These are phyloP conservation scores for Pipistrellus pipistrellus DNA, from an alignment of 2,797 vertebrate genomes.

Conservation along the genomic window DNA sequence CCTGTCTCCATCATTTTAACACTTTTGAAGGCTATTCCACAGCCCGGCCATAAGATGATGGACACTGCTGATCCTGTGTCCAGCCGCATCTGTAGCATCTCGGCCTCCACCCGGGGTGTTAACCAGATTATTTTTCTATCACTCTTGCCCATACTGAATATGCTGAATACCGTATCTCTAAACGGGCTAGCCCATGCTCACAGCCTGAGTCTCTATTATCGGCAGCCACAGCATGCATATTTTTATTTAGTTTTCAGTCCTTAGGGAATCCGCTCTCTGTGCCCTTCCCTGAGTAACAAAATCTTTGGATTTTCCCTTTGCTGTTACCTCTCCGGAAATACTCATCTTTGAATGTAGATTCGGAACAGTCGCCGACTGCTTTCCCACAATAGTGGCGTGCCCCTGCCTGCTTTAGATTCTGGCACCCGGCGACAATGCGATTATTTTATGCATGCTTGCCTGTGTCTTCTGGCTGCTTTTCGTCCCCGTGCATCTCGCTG, in stretches of 20 bases:
- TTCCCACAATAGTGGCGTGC: not conserved
- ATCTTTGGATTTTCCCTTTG: conserved; percentile 62
- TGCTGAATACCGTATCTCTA: conserved; percentile 79
- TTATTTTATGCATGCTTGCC: not conserved
- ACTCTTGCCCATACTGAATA: conserved; percentile 79
- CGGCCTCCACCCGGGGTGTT: conserved; percentile 83
- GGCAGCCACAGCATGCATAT: conserved; percentile 78
- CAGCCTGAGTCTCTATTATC: conserved; percentile 83
- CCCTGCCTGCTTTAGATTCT: conserved; percentile 39
- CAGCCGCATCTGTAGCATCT: conserved; percentile 82
- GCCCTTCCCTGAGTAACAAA: conserved; percentile 69
- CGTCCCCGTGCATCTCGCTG: accelerated
- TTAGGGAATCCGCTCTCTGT: conserved; percentile 74
- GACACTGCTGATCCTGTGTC: conserved; percentile 74
- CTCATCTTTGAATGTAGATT: not conserved
- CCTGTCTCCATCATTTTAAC: conserved; percentile 49
- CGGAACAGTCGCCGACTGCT: not conserved
- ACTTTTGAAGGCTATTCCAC: conserved; percentile 66
- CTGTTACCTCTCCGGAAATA: conserved; percentile 56
- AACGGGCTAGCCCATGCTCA: conserved; percentile 81
- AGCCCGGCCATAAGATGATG: conserved; percentile 64
- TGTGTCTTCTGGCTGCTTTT: not conserved
- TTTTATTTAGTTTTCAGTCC: conserved; percentile 80
- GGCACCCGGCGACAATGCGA: accelerated
- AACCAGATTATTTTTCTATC: conserved; percentile 87